A percentile compares a stretch with the other conserved stretches of the same genome.
Conservation (phyloP, 2,797 vertebrate genomes). For the Chelmon rostratus region DNA sequence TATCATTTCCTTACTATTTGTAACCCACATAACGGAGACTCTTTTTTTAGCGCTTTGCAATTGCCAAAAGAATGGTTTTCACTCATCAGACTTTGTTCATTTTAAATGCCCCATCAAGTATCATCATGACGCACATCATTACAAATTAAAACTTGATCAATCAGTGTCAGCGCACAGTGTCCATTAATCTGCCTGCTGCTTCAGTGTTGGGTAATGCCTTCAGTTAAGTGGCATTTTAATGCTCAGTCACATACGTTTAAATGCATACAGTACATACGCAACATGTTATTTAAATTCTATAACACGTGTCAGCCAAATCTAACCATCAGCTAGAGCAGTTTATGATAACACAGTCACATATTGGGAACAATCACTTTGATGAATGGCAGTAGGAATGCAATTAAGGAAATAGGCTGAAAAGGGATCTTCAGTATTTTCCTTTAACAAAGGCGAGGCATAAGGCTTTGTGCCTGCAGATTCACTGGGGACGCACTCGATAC, state of each 20-base stretch:
- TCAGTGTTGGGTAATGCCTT: conserved; percentile 11
- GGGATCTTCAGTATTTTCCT: conserved; percentile 50
- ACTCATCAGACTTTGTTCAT: conserved; percentile 17
- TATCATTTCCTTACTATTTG: conserved; percentile 39
- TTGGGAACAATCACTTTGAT: conserved; percentile 44
- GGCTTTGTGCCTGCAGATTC: conserved; percentile 31
- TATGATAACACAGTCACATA: conserved; percentile 27
- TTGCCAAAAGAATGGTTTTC: conserved; percentile 36
- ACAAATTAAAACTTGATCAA: conserved; percentile 42
- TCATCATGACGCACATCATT: conserved; percentile 25
- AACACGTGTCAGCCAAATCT: neutral
- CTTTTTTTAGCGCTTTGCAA: conserved; percentile 12
- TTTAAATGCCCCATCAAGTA: conserved; percentile 32
- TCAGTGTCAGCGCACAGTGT: conserved; percentile 26
- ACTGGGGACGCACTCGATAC: conserved; percentile 40
- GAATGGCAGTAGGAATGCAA: conserved; percentile 40
- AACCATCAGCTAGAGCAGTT: conserved; percentile 6
- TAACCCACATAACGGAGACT: conserved; percentile 32
- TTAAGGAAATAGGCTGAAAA: conserved; percentile 44
- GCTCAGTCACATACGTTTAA: conserved; percentile 4
- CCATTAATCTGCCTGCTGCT: conserved; percentile 15
- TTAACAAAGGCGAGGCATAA: conserved; percentile 20
- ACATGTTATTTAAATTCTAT: neutral
- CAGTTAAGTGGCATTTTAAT: neutral
- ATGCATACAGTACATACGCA: neutral